Evolutionary conservation across 2,888 invertebrate species (phyloP), one percentile per base, ranked within the genome.

Genomic region (Tiphia femorata): DNA sequence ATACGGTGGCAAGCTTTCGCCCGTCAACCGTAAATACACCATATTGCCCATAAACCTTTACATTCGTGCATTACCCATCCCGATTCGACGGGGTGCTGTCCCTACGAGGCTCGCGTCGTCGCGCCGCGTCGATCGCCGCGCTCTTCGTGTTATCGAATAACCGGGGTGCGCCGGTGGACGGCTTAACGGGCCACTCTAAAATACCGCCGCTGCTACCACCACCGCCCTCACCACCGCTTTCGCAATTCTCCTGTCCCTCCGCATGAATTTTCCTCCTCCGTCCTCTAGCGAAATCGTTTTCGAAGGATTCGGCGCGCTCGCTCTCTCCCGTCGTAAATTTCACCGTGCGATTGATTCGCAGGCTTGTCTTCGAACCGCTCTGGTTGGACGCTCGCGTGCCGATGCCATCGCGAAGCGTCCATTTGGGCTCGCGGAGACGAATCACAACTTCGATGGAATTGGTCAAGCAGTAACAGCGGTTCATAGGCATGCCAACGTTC

Each of bases 11-110:
- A n/a, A 63, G 69, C 73, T 73, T 73, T 70, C 63, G 59, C 70
- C 65, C 65, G 66, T 65, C 74, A 65, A 70, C 74, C 75, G 77
- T 80, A 78, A 79, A 79, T 81, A 78, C 74, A 66, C 77, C 77
- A 76, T 80, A 81, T 80, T 80, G 79, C 70, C 77, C 76, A 78
- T 82, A 79, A 80, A 81, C 76, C 77, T 78, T 78, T 77, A 76
- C 79, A 78, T 76, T 79, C 75, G 76, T 76, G 76, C 78, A 77
- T 78, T 79, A 78, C 77, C 74, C 75, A 72, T 64, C 70, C 73
- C 72, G 70, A 67, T 67, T 70, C 62, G 58, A 69, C 55, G 48
- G n/a, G n/a, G n/a, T n/a, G n/a, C n/a, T 55, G 58, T 55, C 51
- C 44, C 55, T 51, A 33, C n/a, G n/a, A n/a, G n/a, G n/a, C n/a